These are phyloP conservation scores for Marcusenius ussheri DNA, from an alignment of 2,113 vertebrate genomes.

Conservation along the genomic window DNA sequence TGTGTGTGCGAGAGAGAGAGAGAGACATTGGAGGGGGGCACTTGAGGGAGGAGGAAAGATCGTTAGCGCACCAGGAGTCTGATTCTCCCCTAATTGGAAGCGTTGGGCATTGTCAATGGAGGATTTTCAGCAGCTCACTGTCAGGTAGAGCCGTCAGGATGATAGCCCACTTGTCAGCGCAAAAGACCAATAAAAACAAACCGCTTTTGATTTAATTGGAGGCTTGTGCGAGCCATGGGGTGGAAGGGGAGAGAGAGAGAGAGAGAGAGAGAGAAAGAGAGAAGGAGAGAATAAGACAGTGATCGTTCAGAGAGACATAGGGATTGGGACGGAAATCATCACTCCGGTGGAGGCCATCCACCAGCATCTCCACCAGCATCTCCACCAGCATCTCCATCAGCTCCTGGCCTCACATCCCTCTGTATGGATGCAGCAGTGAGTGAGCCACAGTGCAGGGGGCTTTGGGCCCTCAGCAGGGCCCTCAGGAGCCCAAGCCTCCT, in stretches of 20 bases:
- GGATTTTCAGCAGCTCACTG: constrained; percentile 91
- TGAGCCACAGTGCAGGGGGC: neutral
- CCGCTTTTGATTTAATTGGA: constrained; percentile 99
- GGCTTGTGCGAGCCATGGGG: constrained; percentile 61
- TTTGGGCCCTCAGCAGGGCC: neutral
- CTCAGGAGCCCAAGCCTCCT: neutral
- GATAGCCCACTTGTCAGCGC: constrained; percentile 99
- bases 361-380: constrained; percentile 8
- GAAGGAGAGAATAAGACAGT: constrained; percentile 47
- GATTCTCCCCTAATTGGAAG: constrained; percentile 98
- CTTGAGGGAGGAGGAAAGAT: constrained; percentile 74
- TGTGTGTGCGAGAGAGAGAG: constrained; percentile 1
- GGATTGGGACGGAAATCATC: constrained; percentile 59
- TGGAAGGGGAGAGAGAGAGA: constrained; percentile 44
- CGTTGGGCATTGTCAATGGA: constrained; percentile 99
- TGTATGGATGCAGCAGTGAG: neutral
- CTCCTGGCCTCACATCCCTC: neutral
- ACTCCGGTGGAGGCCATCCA: constrained; percentile 21
- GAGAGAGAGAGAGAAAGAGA: constrained; percentile 52
- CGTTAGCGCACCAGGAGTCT: constrained; percentile 86
- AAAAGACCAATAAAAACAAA: constrained; percentile 99
- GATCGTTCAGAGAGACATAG: neutral
- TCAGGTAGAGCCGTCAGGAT: constrained; percentile 97
- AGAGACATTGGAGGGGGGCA: neutral
- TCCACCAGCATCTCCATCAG: neutral